Evolutionary conservation across 2,113 vertebrate genomes (phyloP), one percentile per base, ranked within the genome.

Genomic region (Triplophysa tibetana): DNA sequence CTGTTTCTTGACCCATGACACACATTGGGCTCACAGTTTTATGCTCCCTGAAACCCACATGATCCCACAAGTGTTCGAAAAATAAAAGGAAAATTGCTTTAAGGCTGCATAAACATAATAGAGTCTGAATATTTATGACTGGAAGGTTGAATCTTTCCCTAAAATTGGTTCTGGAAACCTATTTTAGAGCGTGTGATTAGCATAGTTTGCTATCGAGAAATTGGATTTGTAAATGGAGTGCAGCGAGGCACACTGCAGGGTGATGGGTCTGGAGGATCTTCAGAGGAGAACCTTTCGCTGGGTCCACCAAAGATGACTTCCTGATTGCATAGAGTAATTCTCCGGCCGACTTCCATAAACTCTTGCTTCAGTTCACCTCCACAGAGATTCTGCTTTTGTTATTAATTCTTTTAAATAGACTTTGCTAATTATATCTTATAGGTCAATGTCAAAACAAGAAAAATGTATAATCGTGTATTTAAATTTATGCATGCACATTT

Each of bases 181-280:
- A 68, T 85, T 83, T 75, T 41, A 58, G 43, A 64, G 60, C 62
- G 62, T 72, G 72, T 77, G 78, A 85, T 85, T 85, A 78, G 81
- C 84, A 78, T 75, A 38, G 69, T 67, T 67, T 66, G 69, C 73
- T 33, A 33, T 84, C 68, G 38, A 74, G 68, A 77, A 80, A 84
- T 77, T 80, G 78, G 60, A 65, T 79, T 79, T 65, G 69, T 56
- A 79, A 82, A 79, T 79, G 61, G 70, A 75, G 70, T 62, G 73
- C 72, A 74, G 38, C 29, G 79, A 29, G 62, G 48, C 60, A 64
- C 56, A 79, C 78, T 72, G 41, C 24, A 70, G 82, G 79, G 24
- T 33, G 78, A 58, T 50, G 60, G 68, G 70, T 70, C 3, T 79
- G 68, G 69, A 76, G 58, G 61, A 60, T 72, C 50, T 78, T 60